Evolutionary conservation across 53 echinoderm and acorn worm species (phyloP), one percentile per base, ranked within the genome.

Genomic region (Astropecten irregularis): DNA sequence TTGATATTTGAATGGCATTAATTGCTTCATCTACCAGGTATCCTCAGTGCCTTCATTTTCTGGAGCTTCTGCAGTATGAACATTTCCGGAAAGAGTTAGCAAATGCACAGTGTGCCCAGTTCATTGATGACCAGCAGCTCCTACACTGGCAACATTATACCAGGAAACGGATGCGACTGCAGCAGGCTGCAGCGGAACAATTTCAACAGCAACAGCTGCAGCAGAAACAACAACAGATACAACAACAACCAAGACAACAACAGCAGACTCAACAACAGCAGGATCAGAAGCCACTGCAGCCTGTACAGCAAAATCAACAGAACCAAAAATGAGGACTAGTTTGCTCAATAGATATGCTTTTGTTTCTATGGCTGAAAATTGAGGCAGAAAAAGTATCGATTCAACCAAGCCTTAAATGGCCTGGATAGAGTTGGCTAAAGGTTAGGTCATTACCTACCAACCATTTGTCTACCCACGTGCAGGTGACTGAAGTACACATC

Each of bases 61-160:
- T 96, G 46, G 96, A 96, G 62, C 91, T 96, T 5, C 85, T 96
- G n/a, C 96, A 96, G 84, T 96, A 96, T 56, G 96, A 96, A 56
- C 94, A 94, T 71, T 96, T 96, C 77, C 69, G 94, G 26, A 93
- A 88, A 61, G 96, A 96, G 66, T 60, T 96, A 14, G 96, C 91
- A 22, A 96, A 94, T 34, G 89, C 96, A 2, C 96, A 96, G 76
- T 94, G 96, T 71, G 96, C 94, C 29, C 89, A 93, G 82, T 96
- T 96, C 59, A 96, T 96, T 1, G 96, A 96, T 22, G 96, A 96
- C 82, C 96, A 96, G 49, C 96, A 96, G 53, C 73, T 96, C 9
- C 84, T 96, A 21, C 96, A 96, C 71, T 96, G 96, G 96, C 96
- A 96, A 66, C 96, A 94, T 32, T 96, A 96, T 82, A 91, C 93